Evolutionary conservation across 2,113 vertebrate genomes (phyloP).

Genomic region (Colistium nudipinnis): DNA sequence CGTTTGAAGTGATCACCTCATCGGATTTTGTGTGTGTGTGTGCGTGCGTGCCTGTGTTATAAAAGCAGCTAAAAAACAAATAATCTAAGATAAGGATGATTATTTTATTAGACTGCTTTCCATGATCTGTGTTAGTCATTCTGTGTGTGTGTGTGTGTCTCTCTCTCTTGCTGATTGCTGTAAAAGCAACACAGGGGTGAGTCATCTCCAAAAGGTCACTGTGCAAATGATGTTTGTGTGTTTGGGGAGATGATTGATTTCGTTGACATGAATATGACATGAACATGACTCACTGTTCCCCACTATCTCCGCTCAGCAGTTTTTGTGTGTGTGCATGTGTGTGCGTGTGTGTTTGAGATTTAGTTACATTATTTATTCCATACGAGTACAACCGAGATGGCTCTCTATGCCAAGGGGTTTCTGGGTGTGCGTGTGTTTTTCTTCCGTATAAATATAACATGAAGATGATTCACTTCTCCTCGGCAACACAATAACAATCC

Average conservation of each 20-base stretch:
- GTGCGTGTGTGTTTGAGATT: not conserved
- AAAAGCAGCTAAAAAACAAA: not conserved
- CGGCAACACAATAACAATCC: constrained; percentile 3
- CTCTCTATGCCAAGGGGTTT: constrained; percentile 11
- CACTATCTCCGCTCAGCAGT: constrained; percentile 12
- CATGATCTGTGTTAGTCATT: constrained; percentile 7
- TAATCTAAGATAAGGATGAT: not conserved
- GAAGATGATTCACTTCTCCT: constrained; percentile 40
- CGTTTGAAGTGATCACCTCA: constrained; percentile 3
- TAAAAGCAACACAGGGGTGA: constrained; percentile 48
- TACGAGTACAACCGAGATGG: constrained; percentile 34
- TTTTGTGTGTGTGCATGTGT: constrained; percentile 4
- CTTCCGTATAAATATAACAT: constrained; percentile 41
- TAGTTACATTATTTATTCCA: constrained; percentile 37
- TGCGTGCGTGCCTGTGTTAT: not conserved
- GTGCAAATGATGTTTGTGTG: constrained; percentile 60
- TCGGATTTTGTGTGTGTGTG: constrained; percentile 5
- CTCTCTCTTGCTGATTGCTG: constrained; percentile 38
- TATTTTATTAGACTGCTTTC: not conserved
- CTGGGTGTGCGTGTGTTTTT: not conserved
- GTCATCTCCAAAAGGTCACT: constrained; percentile 67
- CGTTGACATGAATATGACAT: constrained; percentile 61
- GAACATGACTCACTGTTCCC: constrained; percentile 59
- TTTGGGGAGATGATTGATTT: constrained; percentile 60
- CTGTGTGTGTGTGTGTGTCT: constrained; percentile 19